Evolutionary conservation across 2,888 invertebrate species (phyloP).

Genomic region (Mactromeris polynyma): DNA sequence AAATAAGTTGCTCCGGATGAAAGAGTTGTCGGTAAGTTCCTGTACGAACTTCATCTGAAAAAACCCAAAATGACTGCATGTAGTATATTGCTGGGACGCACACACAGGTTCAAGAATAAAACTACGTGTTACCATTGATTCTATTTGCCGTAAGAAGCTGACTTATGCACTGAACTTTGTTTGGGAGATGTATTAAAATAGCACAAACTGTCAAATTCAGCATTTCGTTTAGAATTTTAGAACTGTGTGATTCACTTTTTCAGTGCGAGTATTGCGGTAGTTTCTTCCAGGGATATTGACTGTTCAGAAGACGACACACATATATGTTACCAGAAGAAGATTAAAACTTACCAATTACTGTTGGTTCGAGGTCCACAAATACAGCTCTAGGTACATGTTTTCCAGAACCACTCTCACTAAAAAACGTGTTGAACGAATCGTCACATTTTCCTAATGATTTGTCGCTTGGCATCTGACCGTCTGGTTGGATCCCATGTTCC

Average conservation of each 20-base stretch:
- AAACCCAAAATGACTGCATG: not conserved
- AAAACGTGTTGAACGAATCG: constrained; percentile 95
- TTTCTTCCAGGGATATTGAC: not conserved
- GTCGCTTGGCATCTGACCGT: constrained; percentile 86
- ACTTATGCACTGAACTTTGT: not conserved
- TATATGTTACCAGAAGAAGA: not conserved
- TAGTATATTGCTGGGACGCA: no score
- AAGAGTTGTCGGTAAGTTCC: constrained; percentile 95
- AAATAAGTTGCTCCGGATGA: constrained; percentile 98
- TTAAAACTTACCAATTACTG: constrained; percentile 93
- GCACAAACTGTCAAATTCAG: not conserved
- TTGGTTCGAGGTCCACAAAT: constrained; percentile 98
- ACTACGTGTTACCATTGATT: no score
- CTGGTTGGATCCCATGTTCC: constrained; percentile 89
- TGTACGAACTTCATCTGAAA: constrained; percentile 87
- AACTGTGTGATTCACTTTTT: not conserved
- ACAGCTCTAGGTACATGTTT: constrained; percentile 97
- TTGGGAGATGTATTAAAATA: not conserved
- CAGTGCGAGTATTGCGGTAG: not conserved
- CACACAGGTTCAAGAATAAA: not conserved
- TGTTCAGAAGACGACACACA: not conserved
- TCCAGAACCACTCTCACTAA: constrained; percentile 95
- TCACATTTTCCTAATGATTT: constrained; percentile 78
- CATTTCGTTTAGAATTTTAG: no score
- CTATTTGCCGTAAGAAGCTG: not conserved